Conservation (phyloP, 1,140 invertebrate genomes). For the Drosophila mauritiana region DNA sequence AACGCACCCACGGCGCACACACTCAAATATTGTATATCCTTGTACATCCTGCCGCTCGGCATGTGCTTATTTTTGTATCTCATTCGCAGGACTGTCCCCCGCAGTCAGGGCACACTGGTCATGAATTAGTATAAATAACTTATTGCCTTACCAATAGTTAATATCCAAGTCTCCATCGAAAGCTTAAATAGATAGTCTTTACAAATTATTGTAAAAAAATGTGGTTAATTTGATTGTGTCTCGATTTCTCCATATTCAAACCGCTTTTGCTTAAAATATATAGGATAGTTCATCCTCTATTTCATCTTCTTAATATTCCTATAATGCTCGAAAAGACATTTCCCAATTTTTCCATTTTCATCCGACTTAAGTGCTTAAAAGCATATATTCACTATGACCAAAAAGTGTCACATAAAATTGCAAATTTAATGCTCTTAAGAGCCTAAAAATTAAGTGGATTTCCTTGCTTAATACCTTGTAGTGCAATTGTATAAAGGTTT, state of each 20-base stretch:
- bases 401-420: not conserved
- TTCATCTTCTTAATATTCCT: no score
- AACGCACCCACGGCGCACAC: constrained; percentile 39
- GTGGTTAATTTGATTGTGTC: no score
- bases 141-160: no score
- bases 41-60: constrained; percentile 34
- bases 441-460: not conserved
- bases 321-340: no score
- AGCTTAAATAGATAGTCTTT: not conserved
- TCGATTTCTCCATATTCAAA: no score
- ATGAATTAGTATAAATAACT: not conserved
- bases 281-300: no score
- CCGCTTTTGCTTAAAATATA: no score
- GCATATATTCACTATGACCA: no score
- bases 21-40: constrained; percentile 18
- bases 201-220: not conserved
- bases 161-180: not conserved
- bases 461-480: not conserved
- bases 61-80: constrained; percentile 49
- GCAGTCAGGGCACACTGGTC: constrained; percentile 51
- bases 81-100: constrained; percentile 39
- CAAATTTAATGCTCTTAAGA: not conserved
- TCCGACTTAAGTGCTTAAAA: no score
- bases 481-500: not conserved
- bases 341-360: no score